Evolutionary conservation across 2,888 invertebrate species (phyloP), one percentile per base, ranked within the genome.

Genomic region (Sicus ferrugineus): DNA sequence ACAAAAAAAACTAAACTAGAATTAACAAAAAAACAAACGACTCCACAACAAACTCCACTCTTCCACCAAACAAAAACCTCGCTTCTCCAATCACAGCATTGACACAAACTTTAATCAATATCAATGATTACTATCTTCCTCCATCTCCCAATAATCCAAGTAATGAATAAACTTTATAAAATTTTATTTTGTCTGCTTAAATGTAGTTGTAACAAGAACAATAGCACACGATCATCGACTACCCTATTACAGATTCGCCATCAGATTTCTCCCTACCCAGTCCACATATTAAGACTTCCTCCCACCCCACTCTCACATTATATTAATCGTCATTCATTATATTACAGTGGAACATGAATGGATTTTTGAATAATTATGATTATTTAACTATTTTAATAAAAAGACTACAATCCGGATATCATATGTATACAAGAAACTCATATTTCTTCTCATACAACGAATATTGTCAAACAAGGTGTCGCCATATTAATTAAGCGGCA

Each of bases 341-440:
- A 21, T 16, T 67, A 6, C 67, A 67, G 26, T 67, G 67, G 67
- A 67, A 67, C 26, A 61, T 59, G 16, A 59, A 67, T 30, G 67
- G 67, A 5, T 67, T 34, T 34, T 14, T 46, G 9, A 68, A 68
- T 52, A 68, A 68, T 30, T 68, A 63, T 30, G 42, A 68, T 38
- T 31, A 63, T 21, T 21, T 68, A 21, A 3, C 3, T 14, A 3
- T 68, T 2, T 48, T 68, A 3, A 63, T 34, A 19, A 68, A 63
- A 52, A n/a, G 38, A 68, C 21, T 26, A 26, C 2, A n/a, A 19
- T 16, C 68, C 68, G 2, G 21, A 38, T 34, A 50, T 68, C 3
- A 63, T 68, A 23, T 50, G 54, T 9, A 31, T 68, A 19, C 62
- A 68, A 52, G 68, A 68, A 34, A 68, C 62, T 3, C 68, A 68